Evolutionary conservation across 2,888 invertebrate species (phyloP), one percentile per base, ranked within the genome.

Genomic region (Andrena flavipes): DNA sequence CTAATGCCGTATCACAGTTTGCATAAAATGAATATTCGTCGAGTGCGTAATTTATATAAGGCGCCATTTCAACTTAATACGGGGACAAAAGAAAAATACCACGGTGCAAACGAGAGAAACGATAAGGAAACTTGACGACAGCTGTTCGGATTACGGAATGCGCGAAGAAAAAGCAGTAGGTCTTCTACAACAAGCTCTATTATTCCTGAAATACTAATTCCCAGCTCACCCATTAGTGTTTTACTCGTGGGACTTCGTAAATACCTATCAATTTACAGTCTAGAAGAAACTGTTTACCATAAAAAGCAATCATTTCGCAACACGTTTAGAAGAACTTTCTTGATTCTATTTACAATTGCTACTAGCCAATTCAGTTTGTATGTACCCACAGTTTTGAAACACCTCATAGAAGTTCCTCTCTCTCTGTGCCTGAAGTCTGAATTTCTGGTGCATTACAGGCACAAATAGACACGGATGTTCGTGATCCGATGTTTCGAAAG

Each of bases 11-110:
- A 5, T 42, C 42, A 42, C 16, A 42, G 42, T 42, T 42, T 42
- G 56, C 56, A 23, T 56, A 56, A 56, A 56, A 13, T 56, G 56
- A 56, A 56, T 51, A 51, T 51, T 51, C 51, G 8, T 8, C 51
- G 51, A 20, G 20, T 20, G 20, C n/a, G 20, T 56, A 56, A 23
- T 56, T 26, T 16, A 42, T 16, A 42, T 42, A 42, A 56, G 23
- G 56, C 56, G 10, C 23, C 10, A 56, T 56, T 26, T 26, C 23
- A 10, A 10, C 8, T 56, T 56, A 56, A 56, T 10, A 23, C 26
- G 10, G 10, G 10, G 26, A 23, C 56, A 23, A 13, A 23, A 26
- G 56, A 23, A 23, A 56, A 23, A 56, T 56, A 26, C 23, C 56
- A 56, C 23, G 56, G 56, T 4, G 23, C 20, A 56, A 56, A 56